Conservation (phyloP, 2,888 invertebrate species). For the Watsonalla binaria region DNA sequence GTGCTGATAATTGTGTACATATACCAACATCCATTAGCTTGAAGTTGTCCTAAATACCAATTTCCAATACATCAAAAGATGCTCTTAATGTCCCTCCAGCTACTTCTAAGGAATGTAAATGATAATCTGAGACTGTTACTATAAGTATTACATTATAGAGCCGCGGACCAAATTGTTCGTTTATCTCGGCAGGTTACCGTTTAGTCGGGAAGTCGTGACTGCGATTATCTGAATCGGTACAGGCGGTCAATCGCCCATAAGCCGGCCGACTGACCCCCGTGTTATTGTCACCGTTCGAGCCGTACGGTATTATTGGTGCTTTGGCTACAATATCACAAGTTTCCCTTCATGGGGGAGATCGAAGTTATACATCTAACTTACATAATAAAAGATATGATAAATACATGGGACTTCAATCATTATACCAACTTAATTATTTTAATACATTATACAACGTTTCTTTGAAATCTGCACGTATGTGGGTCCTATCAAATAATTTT, state of each 20-base stretch:
- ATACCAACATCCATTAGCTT: no score
- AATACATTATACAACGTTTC: no score
- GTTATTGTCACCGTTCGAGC: conserved; percentile 25
- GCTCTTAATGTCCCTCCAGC: neutral
- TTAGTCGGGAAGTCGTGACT: conserved; percentile 32
- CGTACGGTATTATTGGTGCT: neutral
- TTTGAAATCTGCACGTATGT: no score
- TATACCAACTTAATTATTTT: no score
- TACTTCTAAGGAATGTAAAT: neutral
- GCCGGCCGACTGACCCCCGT: conserved; percentile 26
- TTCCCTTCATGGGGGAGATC: neutral
- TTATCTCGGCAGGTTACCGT: conserved; percentile 21
- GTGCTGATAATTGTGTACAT: no score
- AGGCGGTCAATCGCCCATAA: conserved; percentile 44
- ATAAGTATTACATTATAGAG: neutral
- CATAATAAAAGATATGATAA: no score
- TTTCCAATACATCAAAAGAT: no score
- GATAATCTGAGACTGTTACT: neutral
- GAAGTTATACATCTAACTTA: neutral
- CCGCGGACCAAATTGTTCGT: neutral
- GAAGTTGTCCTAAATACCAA: no score
- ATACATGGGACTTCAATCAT: no score
- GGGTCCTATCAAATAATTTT: no score
- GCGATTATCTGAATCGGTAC: conserved; percentile 44
- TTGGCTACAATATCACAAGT: neutral